A percentile compares a stretch with the other conserved stretches of the same genome.
These are phyloP conservation scores for Cyprichromis sp. DNA, from an alignment of 2,113 vertebrate species.

Conservation along the genomic window DNA sequence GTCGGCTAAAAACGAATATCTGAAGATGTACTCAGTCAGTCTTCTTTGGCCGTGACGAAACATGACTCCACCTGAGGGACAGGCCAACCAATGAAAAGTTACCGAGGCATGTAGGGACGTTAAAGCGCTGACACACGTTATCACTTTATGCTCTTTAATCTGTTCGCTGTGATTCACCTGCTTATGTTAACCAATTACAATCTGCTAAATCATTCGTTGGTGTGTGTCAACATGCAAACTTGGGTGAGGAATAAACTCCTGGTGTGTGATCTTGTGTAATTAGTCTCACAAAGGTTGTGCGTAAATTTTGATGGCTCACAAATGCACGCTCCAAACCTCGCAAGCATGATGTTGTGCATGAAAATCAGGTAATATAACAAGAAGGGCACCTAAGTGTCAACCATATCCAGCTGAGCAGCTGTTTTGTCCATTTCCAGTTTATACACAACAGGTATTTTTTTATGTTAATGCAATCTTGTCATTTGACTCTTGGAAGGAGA, in stretches of 20 bases:
- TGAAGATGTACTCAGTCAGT: neutral
- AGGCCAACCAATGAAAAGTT: neutral
- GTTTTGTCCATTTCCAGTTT: neutral
- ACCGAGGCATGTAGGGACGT: neutral
- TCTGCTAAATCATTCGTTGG: neutral
- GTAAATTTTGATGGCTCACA: neutral
- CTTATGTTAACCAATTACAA: neutral
- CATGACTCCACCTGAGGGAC: neutral
- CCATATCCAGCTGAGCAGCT: neutral
- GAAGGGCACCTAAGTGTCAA: neutral
- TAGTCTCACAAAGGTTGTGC: neutral
- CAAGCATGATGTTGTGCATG: neutral
- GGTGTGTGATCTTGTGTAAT: neutral
- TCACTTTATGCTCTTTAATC: neutral
- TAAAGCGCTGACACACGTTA: neutral
- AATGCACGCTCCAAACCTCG: neutral
- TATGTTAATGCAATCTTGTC: neutral
- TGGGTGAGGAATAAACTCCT: neutral
- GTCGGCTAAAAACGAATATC: neutral
- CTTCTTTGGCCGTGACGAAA: constrained; percentile 40
- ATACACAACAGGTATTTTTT: neutral
- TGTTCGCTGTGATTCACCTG: neutral
- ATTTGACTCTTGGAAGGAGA: neutral
- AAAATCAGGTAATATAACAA: neutral
- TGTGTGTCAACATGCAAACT: neutral